phyloP scores from a whole-genome alignment of 2,888 invertebrate species.

The Empis livida region DNA sequence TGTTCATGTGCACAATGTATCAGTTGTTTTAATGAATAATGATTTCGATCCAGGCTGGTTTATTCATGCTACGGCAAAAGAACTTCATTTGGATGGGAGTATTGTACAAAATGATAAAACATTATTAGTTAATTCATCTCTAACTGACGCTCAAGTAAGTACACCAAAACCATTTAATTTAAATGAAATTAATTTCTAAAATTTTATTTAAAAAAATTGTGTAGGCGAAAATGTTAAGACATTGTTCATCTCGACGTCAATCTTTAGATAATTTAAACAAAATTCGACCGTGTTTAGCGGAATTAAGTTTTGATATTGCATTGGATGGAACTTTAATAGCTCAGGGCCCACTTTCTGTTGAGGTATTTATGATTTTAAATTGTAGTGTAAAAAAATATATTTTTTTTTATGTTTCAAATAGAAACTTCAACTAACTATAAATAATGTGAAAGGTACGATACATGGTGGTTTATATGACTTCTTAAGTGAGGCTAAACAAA shows the following conservation, averaged over 20 bases:
- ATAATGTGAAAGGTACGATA: conserved; percentile 37
- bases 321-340: conserved; percentile 67
- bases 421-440: conserved; percentile 36
- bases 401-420: conserved; percentile 11
- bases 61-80: conserved; percentile 56
- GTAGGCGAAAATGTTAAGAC: conserved; percentile 31
- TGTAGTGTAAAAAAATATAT: too few relatives aligned
- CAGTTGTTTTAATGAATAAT: conserved; percentile 47
- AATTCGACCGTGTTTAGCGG: conserved; percentile 54
- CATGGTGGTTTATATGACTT: conserved; percentile 40
- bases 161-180: background rate
- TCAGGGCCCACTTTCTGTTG: conserved; percentile 72
- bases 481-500: conserved; percentile 34
- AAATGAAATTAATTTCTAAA: background rate
- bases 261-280: conserved; percentile 34
- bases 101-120: conserved; percentile 54
- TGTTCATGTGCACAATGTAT: conserved; percentile 64
- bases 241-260: conserved; percentile 29
- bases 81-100: conserved; percentile 51
- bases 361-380: conserved; percentile 43
- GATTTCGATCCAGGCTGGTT: conserved; percentile 52
- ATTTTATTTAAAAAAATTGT: background rate
- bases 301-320: conserved; percentile 58
- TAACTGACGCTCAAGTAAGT: conserved; percentile 48
- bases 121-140: conserved; percentile 57